Evolutionary conservation across 2,113 vertebrate genomes (phyloP), one percentile per base, ranked within the genome.

Genomic region (Dipodomys ordii): DNA sequence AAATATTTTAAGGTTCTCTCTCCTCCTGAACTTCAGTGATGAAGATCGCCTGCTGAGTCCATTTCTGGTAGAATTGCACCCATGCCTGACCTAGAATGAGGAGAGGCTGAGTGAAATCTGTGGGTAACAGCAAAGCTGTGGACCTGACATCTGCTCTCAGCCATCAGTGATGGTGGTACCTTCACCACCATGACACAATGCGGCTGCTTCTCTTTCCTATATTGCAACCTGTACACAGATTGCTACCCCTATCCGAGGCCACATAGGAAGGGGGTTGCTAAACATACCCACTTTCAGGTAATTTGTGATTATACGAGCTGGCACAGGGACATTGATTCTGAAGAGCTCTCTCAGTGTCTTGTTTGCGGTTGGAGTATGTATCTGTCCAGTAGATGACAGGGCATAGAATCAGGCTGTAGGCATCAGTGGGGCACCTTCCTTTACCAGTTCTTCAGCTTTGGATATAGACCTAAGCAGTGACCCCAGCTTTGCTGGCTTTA

Each of bases 11-110:
- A 68, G 69, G 46, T 20, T 11, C 11, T 86, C 57, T 83, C 2
- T 6, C 2, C 11, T n/a, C 13, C 8, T 30, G 67, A 32, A 30
- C 27, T 27, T 90, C 62, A 57, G 1, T 6, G 18, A 72, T 57
- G 27, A 91, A 35, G n/a, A 32, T 46, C 13, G 30, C n/a, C 68
- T 44, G 18, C 25, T 13, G 32, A 4, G 9, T 67, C n/a, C 27
- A 78, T n/a, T 89, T 68, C 12, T 22, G 2, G 0, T 18, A 85
- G 25, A 67, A 11, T 25, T 44, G 32, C 4, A 19, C 49, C 10
- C 13, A 6, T 28, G 20, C 4, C 2, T 2, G 39, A 72, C 9
- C 35, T 25, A 25, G 57, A 73, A 25, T 16, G 5, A 2, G 0
- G 23, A 82, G 18, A 60, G 27, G 46, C n/a, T 8, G 13, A 27